Evolutionary conservation across 2,797 vertebrate species (phyloP).

Genomic region (Hephaestus fuliginosus): DNA sequence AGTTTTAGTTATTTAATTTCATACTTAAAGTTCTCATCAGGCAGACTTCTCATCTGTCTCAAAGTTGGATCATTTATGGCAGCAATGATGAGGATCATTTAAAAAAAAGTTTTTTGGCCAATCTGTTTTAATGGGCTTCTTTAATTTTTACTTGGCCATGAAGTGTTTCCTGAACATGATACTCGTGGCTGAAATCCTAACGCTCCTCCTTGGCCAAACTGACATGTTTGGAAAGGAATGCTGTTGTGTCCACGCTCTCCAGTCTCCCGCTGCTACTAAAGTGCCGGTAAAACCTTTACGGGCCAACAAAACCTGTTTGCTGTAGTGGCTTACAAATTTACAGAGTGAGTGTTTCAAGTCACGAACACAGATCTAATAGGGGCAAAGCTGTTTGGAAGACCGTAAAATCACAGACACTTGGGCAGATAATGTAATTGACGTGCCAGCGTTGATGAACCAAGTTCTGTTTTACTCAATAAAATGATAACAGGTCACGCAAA

Average conservation of each 20-base stretch:
- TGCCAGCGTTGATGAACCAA: slow-evolving; percentile 71
- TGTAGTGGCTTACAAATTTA: slow-evolving; percentile 86
- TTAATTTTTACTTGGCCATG: slow-evolving; percentile 70
- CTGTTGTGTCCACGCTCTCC: slow-evolving; percentile 79
- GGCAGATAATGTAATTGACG: slow-evolving; percentile 67
- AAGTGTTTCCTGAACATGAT: slow-evolving; percentile 67
- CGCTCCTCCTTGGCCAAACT: slow-evolving; percentile 81
- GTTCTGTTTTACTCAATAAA: slow-evolving; percentile 71
- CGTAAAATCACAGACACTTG: slow-evolving; percentile 73
- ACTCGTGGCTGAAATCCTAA: slow-evolving; percentile 65
- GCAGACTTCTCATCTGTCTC: slow-evolving; percentile 25
- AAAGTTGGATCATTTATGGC: slow-evolving; percentile 40
- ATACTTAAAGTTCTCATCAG: slow-evolving; percentile 18
- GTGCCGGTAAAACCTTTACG: slow-evolving; percentile 89
- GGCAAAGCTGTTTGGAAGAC: slow-evolving; percentile 72
- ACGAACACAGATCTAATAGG: slow-evolving; percentile 84
- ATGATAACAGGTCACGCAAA: slow-evolving; percentile 73
- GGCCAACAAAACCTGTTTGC: slow-evolving; percentile 87
- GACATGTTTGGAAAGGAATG: slow-evolving; percentile 89
- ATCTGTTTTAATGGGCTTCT: slow-evolving; percentile 68
- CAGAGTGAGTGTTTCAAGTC: slow-evolving; percentile 88
- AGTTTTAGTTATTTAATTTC: too few species aligned
- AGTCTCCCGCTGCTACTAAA: slow-evolving; percentile 86
- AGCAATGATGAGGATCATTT: slow-evolving; percentile 32
- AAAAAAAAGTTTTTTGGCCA: slow-evolving; percentile 61